Evolutionary conservation across 2,797 vertebrate genomes (phyloP), one percentile per base, ranked within the genome.

Genomic region (Syncerus caffer): DNA sequence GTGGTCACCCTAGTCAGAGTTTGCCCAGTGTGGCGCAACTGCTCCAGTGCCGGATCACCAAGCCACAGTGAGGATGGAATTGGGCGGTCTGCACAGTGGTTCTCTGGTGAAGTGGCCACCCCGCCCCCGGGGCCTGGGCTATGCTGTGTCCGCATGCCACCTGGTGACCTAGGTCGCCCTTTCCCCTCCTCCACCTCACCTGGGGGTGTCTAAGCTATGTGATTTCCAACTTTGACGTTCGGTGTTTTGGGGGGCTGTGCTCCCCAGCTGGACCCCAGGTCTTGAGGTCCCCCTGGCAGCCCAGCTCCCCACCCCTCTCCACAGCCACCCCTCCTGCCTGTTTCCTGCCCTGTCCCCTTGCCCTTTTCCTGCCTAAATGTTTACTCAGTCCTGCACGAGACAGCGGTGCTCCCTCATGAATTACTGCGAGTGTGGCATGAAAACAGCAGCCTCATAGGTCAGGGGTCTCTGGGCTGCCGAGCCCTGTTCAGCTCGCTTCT

Each of bases 111-210:
- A 16, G 53, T 1, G 2, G n/a, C 53, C 2, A 38, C 74, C 45
- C 71, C 4, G 0, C 21, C 34, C 34, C 34, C 1, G 3, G n/a
- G 27, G 27, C 67, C 71, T n/a, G n/a, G 84, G 71, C 47, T 42
- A 1, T 42, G 15, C 0, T 0, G 47, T 4, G 2, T 21, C 21
- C 2, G 9, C 3, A 7, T 15, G 23, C 29, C 50, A 5, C 38
- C 19, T 25, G n/a, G n/a, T 3, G 5, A 7, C 80, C 53, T 15
- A 15, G 13, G 2, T 38, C 11, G 2, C 31, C 38, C 2, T 23
- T 47, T 47, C 29, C 21, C 1, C 10, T 29, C 53, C 16, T 47
- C 14, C 15, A 0, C 31, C 57, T 64, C 14, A 12, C 88, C 2
- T 85, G 34, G 16, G 16, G 31, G 64, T 6, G 13, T 31, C 64